phyloP scores from a whole-genome alignment of 2,113 vertebrate species.

The Chauna torquata region DNA sequence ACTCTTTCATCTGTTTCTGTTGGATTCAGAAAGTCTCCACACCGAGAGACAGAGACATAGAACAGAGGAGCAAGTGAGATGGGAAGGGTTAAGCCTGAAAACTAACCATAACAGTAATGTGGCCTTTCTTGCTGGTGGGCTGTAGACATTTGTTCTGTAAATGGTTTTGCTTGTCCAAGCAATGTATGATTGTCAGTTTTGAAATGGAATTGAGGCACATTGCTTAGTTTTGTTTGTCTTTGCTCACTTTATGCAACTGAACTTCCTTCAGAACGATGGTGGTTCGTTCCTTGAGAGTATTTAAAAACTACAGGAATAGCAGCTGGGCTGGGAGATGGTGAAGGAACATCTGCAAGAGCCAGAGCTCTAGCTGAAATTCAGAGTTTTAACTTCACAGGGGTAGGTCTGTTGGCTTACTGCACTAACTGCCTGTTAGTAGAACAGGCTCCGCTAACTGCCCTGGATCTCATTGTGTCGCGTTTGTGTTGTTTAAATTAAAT shows the following conservation, averaged over 20 bases:
- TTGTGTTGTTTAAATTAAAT: neutral
- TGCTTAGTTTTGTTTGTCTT: conserved; percentile 3
- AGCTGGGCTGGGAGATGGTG: neutral
- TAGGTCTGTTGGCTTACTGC: neutral
- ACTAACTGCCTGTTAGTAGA: no score
- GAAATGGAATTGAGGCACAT: neutral
- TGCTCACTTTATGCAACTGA: neutral
- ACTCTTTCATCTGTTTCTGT: neutral
- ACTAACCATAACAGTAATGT: neutral
- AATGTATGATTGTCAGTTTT: neutral
- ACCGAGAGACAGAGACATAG: neutral
- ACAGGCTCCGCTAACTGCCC: neutral
- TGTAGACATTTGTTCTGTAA: neutral
- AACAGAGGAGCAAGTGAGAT: neutral
- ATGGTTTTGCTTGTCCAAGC: neutral
- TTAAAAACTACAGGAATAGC: neutral
- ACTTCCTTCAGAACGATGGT: neutral
- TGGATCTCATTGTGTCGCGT: neutral
- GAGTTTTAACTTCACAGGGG: neutral
- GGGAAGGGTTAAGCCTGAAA: neutral
- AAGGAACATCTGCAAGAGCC: neutral
- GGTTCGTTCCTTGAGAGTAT: neutral
- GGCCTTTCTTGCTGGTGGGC: neutral
- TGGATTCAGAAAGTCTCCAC: neutral
- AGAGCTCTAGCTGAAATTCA: neutral